phyloP scores from a whole-genome alignment of 2,888 invertebrate species.

The Cheilosia vulpina region DNA sequence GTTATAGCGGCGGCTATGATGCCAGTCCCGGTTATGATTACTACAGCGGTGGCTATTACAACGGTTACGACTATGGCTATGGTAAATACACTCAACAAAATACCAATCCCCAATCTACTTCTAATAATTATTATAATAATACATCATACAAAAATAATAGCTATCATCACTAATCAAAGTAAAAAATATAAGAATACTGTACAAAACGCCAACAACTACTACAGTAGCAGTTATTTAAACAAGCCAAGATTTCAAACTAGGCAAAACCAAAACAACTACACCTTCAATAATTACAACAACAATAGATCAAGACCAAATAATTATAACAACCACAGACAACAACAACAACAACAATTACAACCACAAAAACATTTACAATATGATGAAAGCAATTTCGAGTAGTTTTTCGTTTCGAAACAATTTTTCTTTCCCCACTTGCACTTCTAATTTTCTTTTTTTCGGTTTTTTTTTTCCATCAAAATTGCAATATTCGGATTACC shows the following conservation, averaged over 20 bases:
- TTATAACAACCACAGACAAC: constrained; percentile 58
- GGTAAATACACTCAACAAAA: constrained; percentile 83
- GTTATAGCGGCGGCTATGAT: constrained; percentile 86
- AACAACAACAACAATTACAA: constrained; percentile 54
- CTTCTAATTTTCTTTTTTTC: constrained; percentile 1
- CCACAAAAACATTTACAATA: constrained; percentile 43
- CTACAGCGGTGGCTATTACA: constrained; percentile 86
- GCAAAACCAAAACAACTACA: constrained; percentile 51
- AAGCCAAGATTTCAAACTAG: constrained; percentile 72
- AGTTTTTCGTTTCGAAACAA: constrained; percentile 42
- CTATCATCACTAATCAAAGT: constrained; percentile 80
- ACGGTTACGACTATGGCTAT: constrained; percentile 88
- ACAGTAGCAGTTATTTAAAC: constrained; percentile 69
- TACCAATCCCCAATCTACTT: constrained; percentile 81
- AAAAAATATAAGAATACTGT: constrained; percentile 75
- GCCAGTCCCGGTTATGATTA: constrained; percentile 89
- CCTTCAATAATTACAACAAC: constrained; percentile 61
- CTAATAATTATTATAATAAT: constrained; percentile 82
- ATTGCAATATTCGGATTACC: constrained; percentile 14
- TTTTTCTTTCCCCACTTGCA: constrained; percentile 17
- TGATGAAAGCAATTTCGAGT: constrained; percentile 58
- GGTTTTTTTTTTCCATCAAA: constrained; percentile 17
- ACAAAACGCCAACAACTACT: constrained; percentile 72
- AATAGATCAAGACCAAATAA: constrained; percentile 74
- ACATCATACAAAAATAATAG: constrained; percentile 82